phyloP scores from a whole-genome alignment of 2,797 vertebrate genomes.

The Salmo trutta region DNA sequence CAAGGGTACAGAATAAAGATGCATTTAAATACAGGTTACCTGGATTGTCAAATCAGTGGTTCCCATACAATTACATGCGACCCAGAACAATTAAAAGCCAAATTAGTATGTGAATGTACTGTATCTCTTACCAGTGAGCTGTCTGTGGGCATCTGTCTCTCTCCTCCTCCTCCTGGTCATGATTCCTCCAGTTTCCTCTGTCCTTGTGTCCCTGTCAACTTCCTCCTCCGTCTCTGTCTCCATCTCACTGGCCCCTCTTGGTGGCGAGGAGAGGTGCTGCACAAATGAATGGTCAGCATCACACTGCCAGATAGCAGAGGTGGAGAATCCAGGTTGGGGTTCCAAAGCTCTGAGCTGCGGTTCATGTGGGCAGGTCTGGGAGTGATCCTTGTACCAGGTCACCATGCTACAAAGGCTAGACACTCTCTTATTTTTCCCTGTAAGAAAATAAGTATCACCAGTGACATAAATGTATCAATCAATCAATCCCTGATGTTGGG shows the following conservation, averaged over 20 bases:
- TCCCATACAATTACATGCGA: background rate
- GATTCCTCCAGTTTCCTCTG: background rate
- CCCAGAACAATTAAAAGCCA: background rate
- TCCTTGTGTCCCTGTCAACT: background rate
- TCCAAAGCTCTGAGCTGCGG: constrained; percentile 83
- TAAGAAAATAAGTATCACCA: constrained; percentile 9
- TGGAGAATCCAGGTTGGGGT: constrained; percentile 76
- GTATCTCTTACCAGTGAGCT: constrained; percentile 55
- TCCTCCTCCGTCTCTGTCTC: constrained; percentile 41
- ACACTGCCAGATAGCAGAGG: constrained; percentile 87
- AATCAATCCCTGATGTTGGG: background rate
- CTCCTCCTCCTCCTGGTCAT: constrained; percentile 49
- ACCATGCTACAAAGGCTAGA: constrained; percentile 85
- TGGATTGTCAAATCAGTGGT: background rate
- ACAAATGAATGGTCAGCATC: constrained; percentile 85
- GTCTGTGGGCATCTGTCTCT: constrained; percentile 35
- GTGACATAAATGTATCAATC: background rate
- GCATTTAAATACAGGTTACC: background rate
- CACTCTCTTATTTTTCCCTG: constrained; percentile 73
- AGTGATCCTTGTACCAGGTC: constrained; percentile 89
- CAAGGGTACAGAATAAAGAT: background rate
- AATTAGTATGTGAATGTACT: background rate
- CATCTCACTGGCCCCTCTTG: constrained; percentile 74
- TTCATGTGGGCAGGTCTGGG: constrained; percentile 83
- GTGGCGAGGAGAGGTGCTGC: constrained; percentile 83